Percentiles rank a stretch among this genome's conserved stretches.
These are phyloP conservation scores for Micoletzkya japonica DNA, from an alignment of 2,888 invertebrate genomes.

Conservation along the genomic window DNA sequence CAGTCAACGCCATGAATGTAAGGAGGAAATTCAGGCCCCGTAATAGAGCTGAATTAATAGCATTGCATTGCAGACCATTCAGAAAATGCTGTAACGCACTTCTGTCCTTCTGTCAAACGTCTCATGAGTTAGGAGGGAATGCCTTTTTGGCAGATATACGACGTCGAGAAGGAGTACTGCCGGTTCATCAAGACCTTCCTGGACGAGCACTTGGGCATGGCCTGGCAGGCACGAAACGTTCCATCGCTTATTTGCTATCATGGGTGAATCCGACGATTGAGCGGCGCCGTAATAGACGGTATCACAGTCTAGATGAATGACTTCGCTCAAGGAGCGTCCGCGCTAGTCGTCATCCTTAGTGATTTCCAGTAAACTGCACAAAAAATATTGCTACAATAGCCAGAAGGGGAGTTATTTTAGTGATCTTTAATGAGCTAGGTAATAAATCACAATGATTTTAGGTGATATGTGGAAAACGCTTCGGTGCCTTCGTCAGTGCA, in stretches of 20 bases:
- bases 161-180: conserved; percentile 27
- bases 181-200: conserved; percentile 18
- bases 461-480: conserved; percentile 21
- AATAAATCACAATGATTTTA: no score
- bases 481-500: conserved; percentile 22
- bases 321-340: no score
- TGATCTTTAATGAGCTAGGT: no score
- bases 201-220: background rate
- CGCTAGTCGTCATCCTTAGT: no score
- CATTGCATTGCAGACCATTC: background rate
- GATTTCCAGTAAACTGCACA: no score
- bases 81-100: background rate
- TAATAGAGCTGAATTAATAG: background rate
- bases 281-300: no score
- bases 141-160: conserved; percentile 1
- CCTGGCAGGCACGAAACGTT: no score
- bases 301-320: no score
- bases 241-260: no score
- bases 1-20: conserved; percentile 23
- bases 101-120: background rate
- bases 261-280: no score
- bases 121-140: background rate
- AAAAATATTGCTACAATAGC: no score
- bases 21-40: background rate
- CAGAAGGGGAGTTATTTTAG: no score